A percentile compares a stretch with the other conserved stretches of the same genome.
Evolutionary conservation across 1,140 invertebrate species (phyloP).

Genomic region (Aleiodes sp.): DNA sequence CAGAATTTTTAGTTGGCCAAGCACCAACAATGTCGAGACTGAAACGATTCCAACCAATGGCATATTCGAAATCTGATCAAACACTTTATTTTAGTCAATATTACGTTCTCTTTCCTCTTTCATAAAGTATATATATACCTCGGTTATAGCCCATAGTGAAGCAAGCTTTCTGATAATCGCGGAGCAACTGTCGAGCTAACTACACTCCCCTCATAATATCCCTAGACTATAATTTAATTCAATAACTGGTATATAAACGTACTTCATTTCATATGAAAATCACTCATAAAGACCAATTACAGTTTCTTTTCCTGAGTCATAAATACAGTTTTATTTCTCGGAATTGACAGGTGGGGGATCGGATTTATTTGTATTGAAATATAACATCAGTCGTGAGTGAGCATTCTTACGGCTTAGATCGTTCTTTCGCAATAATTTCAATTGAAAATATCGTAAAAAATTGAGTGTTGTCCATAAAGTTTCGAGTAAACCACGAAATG

Average conservation of each 20-base stretch:
- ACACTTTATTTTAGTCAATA: not conserved
- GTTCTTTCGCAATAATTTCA: no score
- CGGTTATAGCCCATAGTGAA: not conserved
- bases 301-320: no score
- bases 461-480: no score
- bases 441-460: no score
- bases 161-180: not conserved
- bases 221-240: not conserved
- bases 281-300: not conserved
- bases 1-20: slow-evolving; percentile 36
- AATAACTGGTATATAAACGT: not conserved
- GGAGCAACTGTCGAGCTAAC: not conserved
- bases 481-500: no score
- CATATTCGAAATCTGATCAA: slow-evolving; percentile 33
- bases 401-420: no score
- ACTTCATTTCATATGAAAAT: slow-evolving; percentile 15
- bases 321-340: no score
- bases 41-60: slow-evolving; percentile 34
- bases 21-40: slow-evolving; percentile 34
- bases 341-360: no score
- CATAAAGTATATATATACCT: not conserved
- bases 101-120: not conserved
- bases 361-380: no score
- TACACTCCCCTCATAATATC: not conserved
- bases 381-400: no score